A percentile compares a stretch with the other conserved stretches of the same genome.
Evolutionary conservation across 2,113 vertebrate genomes (phyloP).

Genomic region (Drymodes brunneopygia): DNA sequence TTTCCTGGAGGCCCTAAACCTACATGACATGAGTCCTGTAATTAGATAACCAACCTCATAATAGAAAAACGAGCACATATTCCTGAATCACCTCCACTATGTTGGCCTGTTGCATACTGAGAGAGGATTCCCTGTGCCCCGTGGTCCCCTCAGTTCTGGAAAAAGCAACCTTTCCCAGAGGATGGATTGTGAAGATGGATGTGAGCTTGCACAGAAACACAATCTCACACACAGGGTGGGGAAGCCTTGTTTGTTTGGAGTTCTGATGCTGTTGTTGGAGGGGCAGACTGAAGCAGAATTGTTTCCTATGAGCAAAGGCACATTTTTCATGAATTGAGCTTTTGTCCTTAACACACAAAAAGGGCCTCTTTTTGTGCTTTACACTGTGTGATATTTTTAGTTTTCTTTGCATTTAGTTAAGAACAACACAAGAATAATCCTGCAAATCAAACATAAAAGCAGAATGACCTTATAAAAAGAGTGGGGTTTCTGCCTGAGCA

Average conservation of each 20-base stretch:
- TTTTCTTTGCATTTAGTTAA: constrained; percentile 4
- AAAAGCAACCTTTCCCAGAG: not conserved
- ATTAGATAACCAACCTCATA: not conserved
- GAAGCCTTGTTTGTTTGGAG: not conserved
- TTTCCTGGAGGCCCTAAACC: not conserved
- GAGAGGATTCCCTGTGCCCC: not conserved
- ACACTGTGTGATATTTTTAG: not conserved
- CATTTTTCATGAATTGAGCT: constrained; percentile 8
- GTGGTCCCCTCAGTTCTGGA: not conserved
- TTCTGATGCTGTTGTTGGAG: not conserved
- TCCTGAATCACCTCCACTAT: not conserved
- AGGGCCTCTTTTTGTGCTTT: not conserved
- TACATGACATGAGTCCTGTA: not conserved
- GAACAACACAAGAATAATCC: not conserved
- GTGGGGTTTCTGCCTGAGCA: not conserved
- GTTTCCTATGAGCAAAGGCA: not conserved
- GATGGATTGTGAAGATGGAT: not conserved
- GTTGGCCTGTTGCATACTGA: not conserved
- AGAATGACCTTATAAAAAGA: not conserved
- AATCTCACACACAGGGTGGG: not conserved
- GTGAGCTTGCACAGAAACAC: not conserved
- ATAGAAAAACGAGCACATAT: not conserved
- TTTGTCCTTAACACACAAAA: constrained; percentile 34
- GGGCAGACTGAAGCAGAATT: constrained; percentile 15
- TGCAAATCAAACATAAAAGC: not conserved